A percentile compares a stretch with the other conserved stretches of the same genome.
Conservation (phyloP, 1,140 invertebrate genomes). For the Bombus affinis region DNA sequence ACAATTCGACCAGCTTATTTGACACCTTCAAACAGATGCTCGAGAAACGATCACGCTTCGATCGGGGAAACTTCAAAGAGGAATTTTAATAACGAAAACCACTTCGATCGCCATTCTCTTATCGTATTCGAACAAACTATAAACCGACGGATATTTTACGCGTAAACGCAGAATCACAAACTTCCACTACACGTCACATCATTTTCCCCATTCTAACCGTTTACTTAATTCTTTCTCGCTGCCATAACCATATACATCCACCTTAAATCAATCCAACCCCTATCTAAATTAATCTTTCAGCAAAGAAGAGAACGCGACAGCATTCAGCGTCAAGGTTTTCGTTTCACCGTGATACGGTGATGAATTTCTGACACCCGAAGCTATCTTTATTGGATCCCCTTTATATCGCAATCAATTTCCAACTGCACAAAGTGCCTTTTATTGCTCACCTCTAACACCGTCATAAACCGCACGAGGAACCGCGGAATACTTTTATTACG, state of each 20-base stretch:
- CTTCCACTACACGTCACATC: neutral
- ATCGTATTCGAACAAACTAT: neutral
- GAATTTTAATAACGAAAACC: neutral
- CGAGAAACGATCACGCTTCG: neutral
- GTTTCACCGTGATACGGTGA: neutral
- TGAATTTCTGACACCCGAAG: conserved; percentile 6
- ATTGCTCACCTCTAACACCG: conserved; percentile 26
- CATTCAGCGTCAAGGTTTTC: neutral
- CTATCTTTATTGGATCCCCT: conserved; percentile 18
- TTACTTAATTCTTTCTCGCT: neutral
- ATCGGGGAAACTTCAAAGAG: neutral
- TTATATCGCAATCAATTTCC: conserved; percentile 15
- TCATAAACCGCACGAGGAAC: conserved; percentile 8
- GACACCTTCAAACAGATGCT: neutral
- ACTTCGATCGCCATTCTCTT: neutral
- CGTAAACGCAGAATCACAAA: neutral
- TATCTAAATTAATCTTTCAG: conserved; percentile 3
- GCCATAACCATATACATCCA: neutral
- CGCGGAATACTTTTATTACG: conserved; percentile 15
- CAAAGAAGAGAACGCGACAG: too few species aligned
- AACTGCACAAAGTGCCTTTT: conserved; percentile 26
- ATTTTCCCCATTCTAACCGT: neutral
- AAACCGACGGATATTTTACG: neutral
- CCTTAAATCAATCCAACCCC: neutral
- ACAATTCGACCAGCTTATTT: neutral